Evolutionary conservation across 2,888 invertebrate genomes (phyloP), one percentile per base, ranked within the genome.

Genomic region (Tenthredo notha): DNA sequence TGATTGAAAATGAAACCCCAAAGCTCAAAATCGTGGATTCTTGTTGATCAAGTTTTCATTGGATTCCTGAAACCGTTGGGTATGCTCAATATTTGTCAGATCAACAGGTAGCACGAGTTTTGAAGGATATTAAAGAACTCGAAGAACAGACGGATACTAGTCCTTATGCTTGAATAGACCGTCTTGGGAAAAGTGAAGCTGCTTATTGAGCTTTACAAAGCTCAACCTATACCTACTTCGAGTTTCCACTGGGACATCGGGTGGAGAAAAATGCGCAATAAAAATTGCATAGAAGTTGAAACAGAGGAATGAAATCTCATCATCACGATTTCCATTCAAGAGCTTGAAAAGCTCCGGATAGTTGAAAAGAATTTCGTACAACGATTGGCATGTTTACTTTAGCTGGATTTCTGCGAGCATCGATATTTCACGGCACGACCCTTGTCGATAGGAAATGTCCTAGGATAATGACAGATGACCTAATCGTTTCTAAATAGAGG

Each of bases 401-500:
- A 0, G 15, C 33, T 18, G 33, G 6, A 67, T 33, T 25, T 67
- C 67, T 33, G 10, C 25, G 6, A 67, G 67, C 67, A 33, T 33
- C 29, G 15, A 33, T 67, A 67, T 67, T 67, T 67, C 67, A 33
- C 7, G 67, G 67, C 33, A 5, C 18, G 67, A 33, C 67, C 33
- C 33, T 18, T 43, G 74, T 25, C 74, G 40, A 74, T 74, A 12
- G 43, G 21, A 74, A 74, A 74, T 74, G 74, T 74, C 43, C 25
- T 15, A 47, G 74, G 74, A 21, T 74, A 43, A 43, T 74, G 74
- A 74, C 74, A 12, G 43, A 74, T 74, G 74, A 47, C 43, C 74
- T 74, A 43, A 74, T 74, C 74, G 43, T 43, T 43, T 25, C 40
- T 40, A 74, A 43, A 74, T 40, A 74, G n/a, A 43, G 74, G 40